Evolutionary conservation across 2,797 vertebrate species (phyloP).

Genomic region (Halcyon badia): DNA sequence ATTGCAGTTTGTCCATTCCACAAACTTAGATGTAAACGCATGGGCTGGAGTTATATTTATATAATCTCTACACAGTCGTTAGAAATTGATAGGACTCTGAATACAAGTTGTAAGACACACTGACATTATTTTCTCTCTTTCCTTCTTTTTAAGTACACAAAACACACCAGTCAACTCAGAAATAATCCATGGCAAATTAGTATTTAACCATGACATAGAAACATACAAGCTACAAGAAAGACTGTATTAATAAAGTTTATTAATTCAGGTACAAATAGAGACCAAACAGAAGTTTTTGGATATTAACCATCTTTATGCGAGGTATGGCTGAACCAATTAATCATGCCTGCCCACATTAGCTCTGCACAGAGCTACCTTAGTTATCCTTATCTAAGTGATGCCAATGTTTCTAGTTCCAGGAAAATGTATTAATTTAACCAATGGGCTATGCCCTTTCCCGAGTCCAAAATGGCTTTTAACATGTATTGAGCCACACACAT

Average conservation of each 20-base stretch:
- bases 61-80: not conserved
- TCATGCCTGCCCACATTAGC: not conserved
- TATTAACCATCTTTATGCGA: fast-evolving
- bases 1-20: not conserved
- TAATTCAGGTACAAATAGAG: not conserved
- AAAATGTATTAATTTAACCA: not conserved
- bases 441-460: not conserved
- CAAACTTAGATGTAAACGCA: not conserved
- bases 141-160: not conserved
- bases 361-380: not conserved
- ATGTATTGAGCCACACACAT: not conserved
- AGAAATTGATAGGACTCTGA: not conserved
- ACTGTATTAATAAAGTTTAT: not conserved
- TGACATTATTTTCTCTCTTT: not conserved
- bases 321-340: not conserved
- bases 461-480: conserved; percentile 34
- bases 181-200: not conserved
- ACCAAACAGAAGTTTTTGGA: not conserved
- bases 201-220: not conserved
- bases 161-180: not conserved
- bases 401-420: not conserved
- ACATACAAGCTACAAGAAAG: not conserved
- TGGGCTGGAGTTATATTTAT: not conserved
- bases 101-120: not conserved
- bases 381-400: not conserved